phyloP scores from a whole-genome alignment of 1,140 invertebrate species.

The Drosophila orena region DNA sequence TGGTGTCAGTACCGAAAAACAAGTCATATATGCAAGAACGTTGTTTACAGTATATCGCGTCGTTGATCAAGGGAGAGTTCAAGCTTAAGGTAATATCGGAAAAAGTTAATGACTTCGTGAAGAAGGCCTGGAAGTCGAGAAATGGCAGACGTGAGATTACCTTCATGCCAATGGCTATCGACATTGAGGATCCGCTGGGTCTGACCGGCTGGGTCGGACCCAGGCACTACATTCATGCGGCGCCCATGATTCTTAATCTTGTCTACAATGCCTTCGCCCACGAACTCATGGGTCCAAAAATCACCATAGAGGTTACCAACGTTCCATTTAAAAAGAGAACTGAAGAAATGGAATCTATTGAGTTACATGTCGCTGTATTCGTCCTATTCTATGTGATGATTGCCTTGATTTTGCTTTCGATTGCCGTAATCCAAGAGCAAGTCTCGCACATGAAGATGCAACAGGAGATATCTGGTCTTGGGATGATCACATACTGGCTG shows the following conservation, averaged over 20 bases:
- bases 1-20: neutral
- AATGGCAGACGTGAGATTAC: neutral
- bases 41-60: neutral
- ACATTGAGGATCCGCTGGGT: conserved; percentile 14
- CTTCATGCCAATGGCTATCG: conserved; percentile 5
- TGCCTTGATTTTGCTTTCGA: neutral
- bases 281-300: neutral
- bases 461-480: conserved; percentile 19
- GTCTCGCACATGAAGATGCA: conserved; percentile 18
- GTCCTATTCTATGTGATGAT: neutral
- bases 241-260: conserved; percentile 87
- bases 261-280: conserved; percentile 86
- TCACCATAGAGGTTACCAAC: conserved; percentile 8
- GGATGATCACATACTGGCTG: conserved; percentile 31
- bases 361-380: too few species aligned
- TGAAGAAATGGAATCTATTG: too few species aligned
- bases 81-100: neutral
- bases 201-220: conserved; percentile 87
- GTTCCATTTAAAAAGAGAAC: neutral
- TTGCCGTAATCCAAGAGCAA: neutral
- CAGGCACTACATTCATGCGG: conserved; percentile 88
- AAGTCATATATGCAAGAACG: neutral
- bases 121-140: neutral
- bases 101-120: neutral
- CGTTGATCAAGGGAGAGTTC: neutral